A percentile compares a stretch with the other conserved stretches of the same genome.
These are phyloP conservation scores for Plecturocebus donacophilus DNA, from an alignment of 2,113 vertebrate species.

Conservation along the genomic window DNA sequence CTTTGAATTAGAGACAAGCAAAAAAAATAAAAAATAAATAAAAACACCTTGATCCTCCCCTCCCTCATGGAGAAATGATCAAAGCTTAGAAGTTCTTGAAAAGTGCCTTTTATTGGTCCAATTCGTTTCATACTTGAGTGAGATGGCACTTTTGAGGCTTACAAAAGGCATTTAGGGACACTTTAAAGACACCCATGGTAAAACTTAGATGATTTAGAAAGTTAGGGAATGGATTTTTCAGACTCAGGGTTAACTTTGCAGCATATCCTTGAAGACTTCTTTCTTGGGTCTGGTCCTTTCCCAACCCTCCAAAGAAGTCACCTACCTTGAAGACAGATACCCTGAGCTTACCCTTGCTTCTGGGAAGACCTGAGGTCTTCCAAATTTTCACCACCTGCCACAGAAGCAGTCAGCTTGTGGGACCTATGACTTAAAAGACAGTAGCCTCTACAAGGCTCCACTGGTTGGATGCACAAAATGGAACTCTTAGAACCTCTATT, in stretches of 20 bases:
- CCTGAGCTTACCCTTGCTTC: background rate
- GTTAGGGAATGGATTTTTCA: background rate
- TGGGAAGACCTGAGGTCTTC: background rate
- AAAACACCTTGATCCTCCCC: background rate
- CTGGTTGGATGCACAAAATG: background rate
- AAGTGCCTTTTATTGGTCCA: background rate
- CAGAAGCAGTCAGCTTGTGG: background rate
- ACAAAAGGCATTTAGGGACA: background rate
- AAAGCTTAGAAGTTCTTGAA: constrained; percentile 6
- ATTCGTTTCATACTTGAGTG: background rate
- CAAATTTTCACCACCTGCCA: background rate
- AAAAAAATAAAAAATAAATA: too few relatives aligned
- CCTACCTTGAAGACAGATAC: background rate
- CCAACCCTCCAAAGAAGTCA: background rate
- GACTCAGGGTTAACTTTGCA: background rate
- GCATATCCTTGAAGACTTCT: background rate
- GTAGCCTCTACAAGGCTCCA: background rate
- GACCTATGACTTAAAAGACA: background rate
- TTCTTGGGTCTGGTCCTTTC: background rate
- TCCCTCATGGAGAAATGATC: background rate
- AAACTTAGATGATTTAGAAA: background rate
- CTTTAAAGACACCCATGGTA: background rate
- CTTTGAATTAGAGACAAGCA: background rate
- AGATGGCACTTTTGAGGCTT: background rate
- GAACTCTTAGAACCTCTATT: background rate